Evolutionary conservation across 2,113 vertebrate species (phyloP).

Genomic region (Tringa solitaria): DNA sequence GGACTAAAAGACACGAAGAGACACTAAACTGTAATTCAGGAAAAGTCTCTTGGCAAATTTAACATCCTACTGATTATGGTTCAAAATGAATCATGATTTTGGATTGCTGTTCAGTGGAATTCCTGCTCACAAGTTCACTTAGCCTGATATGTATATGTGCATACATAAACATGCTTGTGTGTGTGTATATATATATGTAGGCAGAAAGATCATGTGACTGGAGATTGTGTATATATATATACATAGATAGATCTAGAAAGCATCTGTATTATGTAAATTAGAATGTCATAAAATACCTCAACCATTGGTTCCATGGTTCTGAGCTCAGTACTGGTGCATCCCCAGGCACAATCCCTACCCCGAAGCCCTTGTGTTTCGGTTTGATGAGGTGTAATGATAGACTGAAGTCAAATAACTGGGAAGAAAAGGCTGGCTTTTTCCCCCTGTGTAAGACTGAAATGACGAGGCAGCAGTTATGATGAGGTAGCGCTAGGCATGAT

Average conservation of each 20-base stretch:
- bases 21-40: background rate
- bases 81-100: constrained; percentile 21
- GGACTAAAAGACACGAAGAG: background rate
- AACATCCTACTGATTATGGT: background rate
- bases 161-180: background rate
- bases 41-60: background rate
- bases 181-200: accelerated
- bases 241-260: background rate
- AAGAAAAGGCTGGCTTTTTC: background rate
- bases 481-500: background rate
- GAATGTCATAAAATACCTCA: background rate
- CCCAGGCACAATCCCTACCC: background rate
- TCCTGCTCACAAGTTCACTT: background rate
- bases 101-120: background rate
- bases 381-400: background rate
- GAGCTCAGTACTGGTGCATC: background rate
- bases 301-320: background rate
- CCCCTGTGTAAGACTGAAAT: background rate
- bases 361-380: background rate
- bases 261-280: background rate
- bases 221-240: background rate
- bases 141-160: background rate
- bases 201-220: background rate
- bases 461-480: background rate
- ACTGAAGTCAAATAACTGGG: background rate